These are phyloP conservation scores for Gavia stellata DNA, from an alignment of 2,113 vertebrate genomes.

Conservation along the genomic window DNA sequence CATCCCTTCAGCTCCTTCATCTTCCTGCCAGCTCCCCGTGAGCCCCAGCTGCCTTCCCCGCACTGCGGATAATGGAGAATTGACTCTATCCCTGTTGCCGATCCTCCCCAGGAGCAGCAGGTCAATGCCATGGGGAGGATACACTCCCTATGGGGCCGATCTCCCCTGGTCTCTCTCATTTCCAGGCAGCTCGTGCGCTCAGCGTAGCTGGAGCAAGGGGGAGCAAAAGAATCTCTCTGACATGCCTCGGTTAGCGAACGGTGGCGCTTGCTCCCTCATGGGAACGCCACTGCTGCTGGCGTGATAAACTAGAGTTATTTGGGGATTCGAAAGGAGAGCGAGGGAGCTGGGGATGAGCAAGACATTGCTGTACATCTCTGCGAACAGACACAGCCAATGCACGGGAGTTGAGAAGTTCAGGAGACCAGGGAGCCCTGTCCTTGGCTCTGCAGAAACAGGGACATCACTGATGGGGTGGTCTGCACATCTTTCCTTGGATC, in stretches of 20 bases:
- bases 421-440: not conserved
- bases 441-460: not conserved
- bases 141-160: fast-evolving
- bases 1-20: not conserved
- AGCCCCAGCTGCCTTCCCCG: not conserved
- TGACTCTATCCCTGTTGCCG: not conserved
- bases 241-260: not conserved
- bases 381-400: not conserved
- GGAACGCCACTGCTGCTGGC: not conserved
- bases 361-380: not conserved
- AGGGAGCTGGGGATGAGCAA: not conserved
- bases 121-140: not conserved
- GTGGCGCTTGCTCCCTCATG: not conserved
- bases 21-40: not conserved
- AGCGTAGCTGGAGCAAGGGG: not conserved
- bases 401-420: not conserved
- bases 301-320: not conserved
- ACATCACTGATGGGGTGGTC: not conserved
- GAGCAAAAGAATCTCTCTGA: not conserved
- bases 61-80: not conserved
- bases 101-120: not conserved
- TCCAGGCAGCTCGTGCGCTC: not conserved
- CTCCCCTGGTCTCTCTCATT: not conserved
- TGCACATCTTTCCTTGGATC: not conserved
- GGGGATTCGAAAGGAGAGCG: not conserved